These are phyloP conservation scores for Allacma fusca DNA, from an alignment of 2,888 invertebrate species.

Conservation along the genomic window DNA sequence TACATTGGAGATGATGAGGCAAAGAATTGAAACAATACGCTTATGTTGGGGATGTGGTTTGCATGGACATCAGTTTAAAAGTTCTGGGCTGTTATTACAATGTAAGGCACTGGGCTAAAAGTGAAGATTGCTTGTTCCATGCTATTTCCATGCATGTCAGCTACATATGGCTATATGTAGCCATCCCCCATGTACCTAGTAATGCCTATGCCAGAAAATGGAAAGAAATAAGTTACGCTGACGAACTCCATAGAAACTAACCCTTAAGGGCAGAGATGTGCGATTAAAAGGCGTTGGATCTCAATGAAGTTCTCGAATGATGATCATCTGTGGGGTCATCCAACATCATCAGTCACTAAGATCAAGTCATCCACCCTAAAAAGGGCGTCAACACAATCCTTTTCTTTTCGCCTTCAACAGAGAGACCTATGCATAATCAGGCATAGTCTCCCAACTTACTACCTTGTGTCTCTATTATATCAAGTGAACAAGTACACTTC, in stretches of 20 bases:
- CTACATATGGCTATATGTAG: no score
- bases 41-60: background rate
- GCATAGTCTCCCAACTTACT: background rate
- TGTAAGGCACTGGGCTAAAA: conserved; percentile 16
- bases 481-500: background rate
- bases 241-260: conserved; percentile 21
- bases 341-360: conserved; percentile 50
- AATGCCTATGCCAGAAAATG: no score
- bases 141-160: background rate
- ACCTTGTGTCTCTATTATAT: background rate
- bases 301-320: conserved; percentile 42
- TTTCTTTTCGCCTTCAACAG: conserved; percentile 35
- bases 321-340: conserved; percentile 47
- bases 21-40: background rate
- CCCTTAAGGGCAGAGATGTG: conserved; percentile 46
- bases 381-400: conserved; percentile 53
- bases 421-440: background rate
- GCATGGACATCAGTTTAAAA: background rate
- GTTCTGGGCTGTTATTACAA: background rate
- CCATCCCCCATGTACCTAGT: no score
- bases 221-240: no score
- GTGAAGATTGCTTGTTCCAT: background rate
- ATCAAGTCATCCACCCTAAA: conserved; percentile 57
- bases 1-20: background rate
- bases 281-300: conserved; percentile 40